phyloP scores from a whole-genome alignment of 2,888 invertebrate genomes.

The Plebejus argus region DNA sequence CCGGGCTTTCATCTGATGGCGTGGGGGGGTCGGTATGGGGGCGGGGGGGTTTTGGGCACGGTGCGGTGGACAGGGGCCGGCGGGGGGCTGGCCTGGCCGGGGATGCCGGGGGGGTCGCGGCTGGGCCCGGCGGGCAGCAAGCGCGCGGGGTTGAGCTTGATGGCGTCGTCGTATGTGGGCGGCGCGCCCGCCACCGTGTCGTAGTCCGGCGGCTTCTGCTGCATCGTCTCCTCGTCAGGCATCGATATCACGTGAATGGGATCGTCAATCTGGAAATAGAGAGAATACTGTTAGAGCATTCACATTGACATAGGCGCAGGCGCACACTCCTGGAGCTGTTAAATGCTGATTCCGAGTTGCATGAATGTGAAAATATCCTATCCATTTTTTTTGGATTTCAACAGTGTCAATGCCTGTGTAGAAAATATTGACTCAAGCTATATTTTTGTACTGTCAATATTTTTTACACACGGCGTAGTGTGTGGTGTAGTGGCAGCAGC shows the following conservation, averaged over 20 bases:
- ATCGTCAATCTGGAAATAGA: slow-evolving; percentile 81
- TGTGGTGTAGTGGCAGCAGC: no score
- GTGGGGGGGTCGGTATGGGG: slow-evolving; percentile 74
- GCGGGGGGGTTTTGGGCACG: slow-evolving; percentile 76
- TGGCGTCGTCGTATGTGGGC: slow-evolving; percentile 87
- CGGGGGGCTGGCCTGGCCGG: slow-evolving; percentile 54
- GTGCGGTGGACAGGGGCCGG: slow-evolving; percentile 55
- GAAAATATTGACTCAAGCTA: no score
- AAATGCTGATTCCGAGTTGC: no score
- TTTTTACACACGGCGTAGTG: no score
- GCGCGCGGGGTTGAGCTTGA: slow-evolving; percentile 84
- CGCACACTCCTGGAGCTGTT: no score
- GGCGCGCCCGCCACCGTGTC: slow-evolving; percentile 85
- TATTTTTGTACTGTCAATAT: no score
- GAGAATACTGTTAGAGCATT: background rate
- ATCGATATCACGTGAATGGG: slow-evolving; percentile 84
- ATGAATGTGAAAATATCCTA: no score
- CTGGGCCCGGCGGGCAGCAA: slow-evolving; percentile 56
- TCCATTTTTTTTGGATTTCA: no score
- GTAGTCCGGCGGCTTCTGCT: slow-evolving; percentile 87
- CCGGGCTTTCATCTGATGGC: slow-evolving; percentile 74
- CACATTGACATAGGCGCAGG: no score
- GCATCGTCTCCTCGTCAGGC: slow-evolving; percentile 79
- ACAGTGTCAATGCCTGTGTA: no score
- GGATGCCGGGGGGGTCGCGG: slow-evolving; percentile 64